Base-by-base conservation (phyloP, 1,140 invertebrate genomes). In the Megalopta genalis region DNA sequence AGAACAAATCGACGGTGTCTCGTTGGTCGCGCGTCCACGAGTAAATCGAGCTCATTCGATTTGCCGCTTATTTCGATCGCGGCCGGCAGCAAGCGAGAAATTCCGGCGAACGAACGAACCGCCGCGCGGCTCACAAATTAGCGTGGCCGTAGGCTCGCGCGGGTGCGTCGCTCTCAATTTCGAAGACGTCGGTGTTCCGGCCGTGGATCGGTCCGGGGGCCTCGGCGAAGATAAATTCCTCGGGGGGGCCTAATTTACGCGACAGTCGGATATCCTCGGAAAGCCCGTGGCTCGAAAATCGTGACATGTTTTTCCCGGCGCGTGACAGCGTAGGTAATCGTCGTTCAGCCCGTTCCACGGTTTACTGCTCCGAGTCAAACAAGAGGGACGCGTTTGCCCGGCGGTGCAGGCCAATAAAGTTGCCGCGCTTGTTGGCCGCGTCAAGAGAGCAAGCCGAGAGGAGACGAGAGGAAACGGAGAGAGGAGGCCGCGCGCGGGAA, bases 281-380 rank as follows among this genome's bases (percentile, higher is more conserved):
- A 75, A 86, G 70, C 70, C 73, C 39, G 27, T 49, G 67, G 46
- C 74, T 72, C 59, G 74, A 67, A 57, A 21, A 82, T 82, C 71
- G 83, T 86, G 83, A 85, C 80, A 85, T 86, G 83, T 85, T 85
- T 81, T 78, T 65, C 75, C 70, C 63, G 54, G 57, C 77, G n/a
- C 66, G 66, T 79, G 83, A 82, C 74, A 85, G 66, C 83, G 64
- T 27, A 37, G 73, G 79, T 85, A 85, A 85, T 85, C 78, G 76
- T 81, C 69, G 70, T 65, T 37, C 63, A 57, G 32, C 77, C n/a
- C 69, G 63, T 60, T 32, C 52, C 62, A 60, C 54, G 73, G 68
- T 81, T 85, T 85, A 78, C 74, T 60, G 78, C 84, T 70, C 25
- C 63, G 75, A 72, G 83, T 85, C 80, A 76, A 85, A 78, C 80